Evolutionary conservation across 2,113 vertebrate species (phyloP), one percentile per base, ranked within the genome.

Genomic region (Limanda limanda): DNA sequence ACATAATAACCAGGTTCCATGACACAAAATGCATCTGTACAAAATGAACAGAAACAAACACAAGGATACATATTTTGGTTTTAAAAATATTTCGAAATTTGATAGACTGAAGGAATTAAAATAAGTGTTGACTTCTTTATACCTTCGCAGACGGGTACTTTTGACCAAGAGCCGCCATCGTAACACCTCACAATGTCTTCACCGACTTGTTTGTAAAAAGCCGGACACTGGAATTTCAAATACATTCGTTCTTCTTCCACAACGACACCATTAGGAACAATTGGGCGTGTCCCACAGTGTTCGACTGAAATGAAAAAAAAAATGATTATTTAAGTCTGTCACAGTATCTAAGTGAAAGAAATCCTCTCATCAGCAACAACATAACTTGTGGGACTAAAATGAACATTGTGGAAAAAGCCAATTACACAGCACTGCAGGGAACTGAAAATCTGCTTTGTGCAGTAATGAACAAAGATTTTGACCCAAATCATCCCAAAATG

Each of bases 191-290:
- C 72, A 0, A 3, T 24, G 31, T 10, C 35, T 6, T 18, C 47
- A 37, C 71, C 66, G 0, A 15, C 45, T 9, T 0, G 60, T 54
- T 0, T 47, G 61, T 76, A 76, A 37, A 3, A 55, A 14, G 0
- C 1, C 18, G 0, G n/a, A 47, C 78, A 81, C 6, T 25, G 3
- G 20, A 60, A 81, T 60, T 21, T 70, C 23, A 75, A 9, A 66
- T 0, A n/a, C 58, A 9, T 18, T n/a, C 0, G 1, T 0, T 1
- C 1, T 18, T 1, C 0, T 17, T 37, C 0, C 15, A 70, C 11
- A 11, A 60, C 11, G n/a, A 3, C 31, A 18, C 40, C 55, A 7
- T 81, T 15, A 31, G 18, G 4, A 47, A 75, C 14, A 0, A 0
- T 0, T 11, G 66, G 78, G 0, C 5, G 0, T 5, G 0, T 0